Evolutionary conservation across 2,797 vertebrate species (phyloP).

Genomic region (Smutsia temminckii): DNA sequence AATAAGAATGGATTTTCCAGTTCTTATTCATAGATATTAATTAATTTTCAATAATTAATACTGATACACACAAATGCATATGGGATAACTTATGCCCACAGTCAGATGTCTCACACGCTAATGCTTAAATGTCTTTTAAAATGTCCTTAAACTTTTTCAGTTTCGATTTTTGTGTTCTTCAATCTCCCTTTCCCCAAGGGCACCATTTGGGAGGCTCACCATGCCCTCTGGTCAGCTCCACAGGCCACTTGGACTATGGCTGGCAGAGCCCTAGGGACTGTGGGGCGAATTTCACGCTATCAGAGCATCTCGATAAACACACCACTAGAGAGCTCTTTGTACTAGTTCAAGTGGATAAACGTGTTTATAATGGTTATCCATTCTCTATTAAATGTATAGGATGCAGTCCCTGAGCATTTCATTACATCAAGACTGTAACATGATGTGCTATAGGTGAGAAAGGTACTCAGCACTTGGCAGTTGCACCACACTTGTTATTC

Average conservation of each 20-base stretch:
- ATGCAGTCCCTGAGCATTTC: neutral
- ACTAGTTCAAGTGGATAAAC: neutral
- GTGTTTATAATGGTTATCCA: fast-evolving
- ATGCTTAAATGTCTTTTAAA: neutral
- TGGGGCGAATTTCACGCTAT: neutral
- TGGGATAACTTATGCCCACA: neutral
- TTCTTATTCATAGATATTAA: neutral
- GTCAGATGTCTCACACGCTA: neutral
- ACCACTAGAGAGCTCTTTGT: neutral
- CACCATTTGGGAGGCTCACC: neutral
- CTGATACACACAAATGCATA: neutral
- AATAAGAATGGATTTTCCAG: neutral
- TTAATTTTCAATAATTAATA: neutral
- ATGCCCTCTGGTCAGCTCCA: neutral
- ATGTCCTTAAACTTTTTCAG: neutral
- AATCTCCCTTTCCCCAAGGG: fast-evolving
- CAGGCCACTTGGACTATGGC: neutral
- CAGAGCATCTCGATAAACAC: neutral
- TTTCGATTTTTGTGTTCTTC: neutral
- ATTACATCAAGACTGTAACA: neutral
- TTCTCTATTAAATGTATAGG: neutral
- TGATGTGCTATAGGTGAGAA: neutral
- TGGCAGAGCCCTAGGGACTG: neutral
- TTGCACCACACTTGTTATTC: neutral
- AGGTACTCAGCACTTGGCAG: neutral